Conservation (phyloP, 1,140 invertebrate species). For the Dendrolimus punctatus region DNA sequence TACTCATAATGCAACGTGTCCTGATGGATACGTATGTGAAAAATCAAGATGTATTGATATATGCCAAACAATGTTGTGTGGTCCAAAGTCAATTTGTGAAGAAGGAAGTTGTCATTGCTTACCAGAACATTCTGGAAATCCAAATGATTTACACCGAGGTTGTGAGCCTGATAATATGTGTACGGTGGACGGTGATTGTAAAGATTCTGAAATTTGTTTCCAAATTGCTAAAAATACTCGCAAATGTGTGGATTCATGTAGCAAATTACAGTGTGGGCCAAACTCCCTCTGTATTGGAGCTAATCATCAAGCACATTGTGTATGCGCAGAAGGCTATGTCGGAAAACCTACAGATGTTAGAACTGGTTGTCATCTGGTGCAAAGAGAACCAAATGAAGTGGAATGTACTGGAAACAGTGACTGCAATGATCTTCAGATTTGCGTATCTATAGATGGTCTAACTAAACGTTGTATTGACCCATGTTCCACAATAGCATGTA, state of each 20-base stretch:
- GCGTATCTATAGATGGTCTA: conserved; percentile 73
- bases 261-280: conserved; percentile 90
- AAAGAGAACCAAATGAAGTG: conserved; percentile 67
- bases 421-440: conserved; percentile 78
- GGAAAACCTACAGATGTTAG: conserved; percentile 86
- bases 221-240: conserved; percentile 82
- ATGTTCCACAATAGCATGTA: conserved; percentile 85
- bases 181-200: conserved; percentile 85
- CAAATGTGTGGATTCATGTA: conserved; percentile 89
- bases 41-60: conserved; percentile 80
- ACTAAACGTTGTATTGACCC: conserved; percentile 81
- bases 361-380: conserved; percentile 82
- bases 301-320: conserved; percentile 87
- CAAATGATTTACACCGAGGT: conserved; percentile 78
- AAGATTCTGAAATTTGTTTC: conserved; percentile 88
- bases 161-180: conserved; percentile 83
- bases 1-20: conserved; percentile 79
- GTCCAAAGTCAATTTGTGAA: conserved; percentile 86
- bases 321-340: conserved; percentile 84
- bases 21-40: conserved; percentile 81
- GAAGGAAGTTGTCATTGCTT: conserved; percentile 86
- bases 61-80: conserved; percentile 83
- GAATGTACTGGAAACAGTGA: conserved; percentile 81
- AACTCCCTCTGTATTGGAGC: conserved; percentile 89
- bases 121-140: conserved; percentile 84